Conservation (phyloP, 1,140 invertebrate species). For the Druon quercuslanigerum region DNA sequence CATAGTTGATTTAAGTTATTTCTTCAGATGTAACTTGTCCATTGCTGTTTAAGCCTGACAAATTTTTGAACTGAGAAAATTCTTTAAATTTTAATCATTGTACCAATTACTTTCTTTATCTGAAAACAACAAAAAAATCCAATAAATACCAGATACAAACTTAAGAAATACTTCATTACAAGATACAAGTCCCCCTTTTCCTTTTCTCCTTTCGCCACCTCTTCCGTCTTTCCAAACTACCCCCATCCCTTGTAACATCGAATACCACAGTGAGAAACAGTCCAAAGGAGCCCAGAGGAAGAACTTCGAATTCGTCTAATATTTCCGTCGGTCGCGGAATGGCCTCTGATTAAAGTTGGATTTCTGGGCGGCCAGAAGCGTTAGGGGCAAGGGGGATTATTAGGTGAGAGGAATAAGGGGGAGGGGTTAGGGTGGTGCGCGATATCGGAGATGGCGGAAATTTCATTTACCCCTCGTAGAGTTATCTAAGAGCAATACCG, state of each 20-base stretch:
- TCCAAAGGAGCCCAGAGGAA: constrained; percentile 43
- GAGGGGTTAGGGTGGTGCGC: constrained; percentile 59
- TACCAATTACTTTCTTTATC: neutral
- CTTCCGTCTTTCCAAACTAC: constrained; percentile 22
- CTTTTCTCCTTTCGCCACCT: constrained; percentile 34
- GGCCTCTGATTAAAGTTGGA: constrained; percentile 71
- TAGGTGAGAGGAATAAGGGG: constrained; percentile 55
- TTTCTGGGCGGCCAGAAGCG: constrained; percentile 45
- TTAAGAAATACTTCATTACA: too few species aligned
- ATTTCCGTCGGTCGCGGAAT: constrained; percentile 68
- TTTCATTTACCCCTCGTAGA: constrained; percentile 77
- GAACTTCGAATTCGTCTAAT: constrained; percentile 64
- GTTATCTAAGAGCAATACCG: constrained; percentile 77
- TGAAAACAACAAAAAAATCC: constrained; percentile 29
- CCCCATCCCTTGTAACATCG: constrained; percentile 27
- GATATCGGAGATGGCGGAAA: constrained; percentile 76
- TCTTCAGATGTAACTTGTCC: too few species aligned
- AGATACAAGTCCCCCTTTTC: too few species aligned
- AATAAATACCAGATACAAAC: constrained; percentile 39
- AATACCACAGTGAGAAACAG: constrained; percentile 14
- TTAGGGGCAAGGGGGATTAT: constrained; percentile 42
- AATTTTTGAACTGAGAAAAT: too few species aligned
- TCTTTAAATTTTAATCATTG: too few species aligned
- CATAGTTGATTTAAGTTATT: too few species aligned
- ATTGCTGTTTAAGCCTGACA: too few species aligned